A percentile compares a stretch with the other conserved stretches of the same genome.
Conservation (phyloP, 2,113 vertebrate species). For the Crocuta crocuta region DNA sequence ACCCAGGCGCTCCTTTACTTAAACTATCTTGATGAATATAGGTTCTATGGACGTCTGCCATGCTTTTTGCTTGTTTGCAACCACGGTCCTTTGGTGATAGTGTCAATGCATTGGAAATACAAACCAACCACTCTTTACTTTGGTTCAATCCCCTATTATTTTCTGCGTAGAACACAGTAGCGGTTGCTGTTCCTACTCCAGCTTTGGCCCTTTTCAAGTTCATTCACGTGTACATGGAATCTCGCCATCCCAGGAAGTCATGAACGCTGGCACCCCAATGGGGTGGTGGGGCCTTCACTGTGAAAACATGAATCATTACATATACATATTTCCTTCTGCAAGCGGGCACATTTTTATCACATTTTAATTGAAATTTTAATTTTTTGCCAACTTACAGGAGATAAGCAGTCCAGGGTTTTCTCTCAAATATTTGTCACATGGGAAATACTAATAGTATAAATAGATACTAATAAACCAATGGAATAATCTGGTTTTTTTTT, state of each 20-base stretch:
- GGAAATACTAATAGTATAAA: neutral
- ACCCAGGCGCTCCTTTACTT: no score
- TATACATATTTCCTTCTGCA: neutral
- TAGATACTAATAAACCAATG: neutral
- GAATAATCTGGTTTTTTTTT: neutral
- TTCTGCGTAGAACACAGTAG: no score
- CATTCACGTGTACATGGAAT: no score
- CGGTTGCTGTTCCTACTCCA: neutral
- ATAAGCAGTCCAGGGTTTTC: neutral
- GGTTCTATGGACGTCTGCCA: neutral
- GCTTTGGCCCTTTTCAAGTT: neutral
- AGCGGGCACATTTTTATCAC: neutral
- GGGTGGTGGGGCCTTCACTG: rapidly evolving
- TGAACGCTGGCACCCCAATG: neutral
- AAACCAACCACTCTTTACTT: neutral
- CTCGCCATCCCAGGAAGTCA: no score
- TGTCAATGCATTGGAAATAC: neutral
- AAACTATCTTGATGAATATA: neutral
- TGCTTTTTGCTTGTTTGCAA: neutral
- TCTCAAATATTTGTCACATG: neutral
- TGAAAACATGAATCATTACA: neutral
- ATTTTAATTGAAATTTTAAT: neutral
- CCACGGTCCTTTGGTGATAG: no score
- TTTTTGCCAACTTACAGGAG: neutral
- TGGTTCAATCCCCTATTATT: rapidly evolving